A percentile compares a stretch with the other conserved stretches of the same genome.
Evolutionary conservation across 2,113 vertebrate species (phyloP).

Genomic region (Alethe diademata): DNA sequence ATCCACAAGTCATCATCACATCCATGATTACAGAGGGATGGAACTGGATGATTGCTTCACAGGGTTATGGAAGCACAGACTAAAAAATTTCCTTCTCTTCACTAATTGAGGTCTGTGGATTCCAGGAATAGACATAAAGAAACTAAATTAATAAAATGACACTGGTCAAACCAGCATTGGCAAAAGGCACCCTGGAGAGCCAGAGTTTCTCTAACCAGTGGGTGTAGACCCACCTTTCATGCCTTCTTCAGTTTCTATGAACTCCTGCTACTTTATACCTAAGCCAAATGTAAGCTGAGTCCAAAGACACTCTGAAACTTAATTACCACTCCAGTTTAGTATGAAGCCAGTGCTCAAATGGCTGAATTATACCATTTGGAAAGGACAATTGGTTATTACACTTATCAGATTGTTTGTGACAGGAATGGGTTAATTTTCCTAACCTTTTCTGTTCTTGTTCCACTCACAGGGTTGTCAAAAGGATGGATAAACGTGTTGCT

Average conservation of each 20-base stretch:
- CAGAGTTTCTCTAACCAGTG: not conserved
- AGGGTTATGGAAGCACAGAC: not conserved
- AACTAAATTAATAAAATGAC: not conserved
- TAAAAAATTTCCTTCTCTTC: not conserved
- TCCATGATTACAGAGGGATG: not conserved
- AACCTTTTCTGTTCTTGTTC: conserved; percentile 66
- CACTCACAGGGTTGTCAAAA: conserved; percentile 53
- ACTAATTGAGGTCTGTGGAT: not conserved
- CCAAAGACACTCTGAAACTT: conserved; percentile 49
- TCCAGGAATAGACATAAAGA: not conserved
- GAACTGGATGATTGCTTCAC: not conserved
- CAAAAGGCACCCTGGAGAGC: not conserved
- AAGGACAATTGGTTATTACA: conserved; percentile 38
- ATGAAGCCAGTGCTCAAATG: not conserved
- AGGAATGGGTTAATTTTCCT: conserved; percentile 74
- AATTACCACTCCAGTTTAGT: conserved; percentile 24
- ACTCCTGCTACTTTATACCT: not conserved
- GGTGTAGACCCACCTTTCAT: not conserved
- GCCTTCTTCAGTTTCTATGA: not conserved
- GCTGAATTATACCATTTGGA: conserved; percentile 26
- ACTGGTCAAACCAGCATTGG: not conserved
- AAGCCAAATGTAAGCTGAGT: not conserved
- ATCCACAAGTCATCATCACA: not conserved
- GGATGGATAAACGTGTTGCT: conserved; percentile 66
- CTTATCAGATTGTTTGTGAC: conserved; percentile 57